A percentile compares a stretch with the other conserved stretches of the same genome.
phyloP scores from a whole-genome alignment of 2,797 vertebrate genomes.

The Fistularia commersonii region DNA sequence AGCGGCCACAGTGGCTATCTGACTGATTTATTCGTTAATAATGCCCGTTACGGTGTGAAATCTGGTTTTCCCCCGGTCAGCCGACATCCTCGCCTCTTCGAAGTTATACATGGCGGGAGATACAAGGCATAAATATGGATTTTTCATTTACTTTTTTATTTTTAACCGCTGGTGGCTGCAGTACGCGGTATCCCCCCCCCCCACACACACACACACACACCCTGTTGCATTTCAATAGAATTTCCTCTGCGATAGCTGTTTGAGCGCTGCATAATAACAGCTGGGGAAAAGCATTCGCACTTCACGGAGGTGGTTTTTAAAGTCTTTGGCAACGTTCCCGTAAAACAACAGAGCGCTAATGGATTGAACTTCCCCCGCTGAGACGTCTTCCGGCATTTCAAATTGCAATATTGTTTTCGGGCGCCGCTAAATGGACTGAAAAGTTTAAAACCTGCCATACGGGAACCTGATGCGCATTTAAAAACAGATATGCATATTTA shows the following conservation, averaged over 20 bases:
- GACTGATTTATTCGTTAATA: too few relatives aligned
- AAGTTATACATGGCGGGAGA: too few relatives aligned
- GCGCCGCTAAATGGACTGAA: conserved; percentile 38
- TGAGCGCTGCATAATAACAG: conserved; percentile 37
- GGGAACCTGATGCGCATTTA: conserved; percentile 18
- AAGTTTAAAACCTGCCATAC: conserved; percentile 38
- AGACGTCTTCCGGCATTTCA: conserved; percentile 37
- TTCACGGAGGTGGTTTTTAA: conserved; percentile 39
- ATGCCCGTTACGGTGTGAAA: too few relatives aligned
- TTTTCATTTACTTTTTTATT: too few relatives aligned
- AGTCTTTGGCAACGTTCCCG: conserved; percentile 40
- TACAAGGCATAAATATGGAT: too few relatives aligned
- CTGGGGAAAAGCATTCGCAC: conserved; percentile 42
- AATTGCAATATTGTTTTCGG: conserved; percentile 29
- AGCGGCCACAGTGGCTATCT: too few relatives aligned
- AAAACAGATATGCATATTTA: conserved; percentile 43
- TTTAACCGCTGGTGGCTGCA: too few relatives aligned
- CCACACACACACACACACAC: conserved; percentile 1
- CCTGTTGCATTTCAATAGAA: conserved; percentile 31
- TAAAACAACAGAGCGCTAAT: conserved; percentile 65
- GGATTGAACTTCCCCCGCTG: conserved; percentile 51
- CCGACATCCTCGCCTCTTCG: too few relatives aligned
- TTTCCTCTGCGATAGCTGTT: conserved; percentile 28
- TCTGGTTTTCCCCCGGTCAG: too few relatives aligned
- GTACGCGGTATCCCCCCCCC: background rate